Conservation (phyloP, 2,888 invertebrate genomes). For the Clitarchus hookeri region DNA sequence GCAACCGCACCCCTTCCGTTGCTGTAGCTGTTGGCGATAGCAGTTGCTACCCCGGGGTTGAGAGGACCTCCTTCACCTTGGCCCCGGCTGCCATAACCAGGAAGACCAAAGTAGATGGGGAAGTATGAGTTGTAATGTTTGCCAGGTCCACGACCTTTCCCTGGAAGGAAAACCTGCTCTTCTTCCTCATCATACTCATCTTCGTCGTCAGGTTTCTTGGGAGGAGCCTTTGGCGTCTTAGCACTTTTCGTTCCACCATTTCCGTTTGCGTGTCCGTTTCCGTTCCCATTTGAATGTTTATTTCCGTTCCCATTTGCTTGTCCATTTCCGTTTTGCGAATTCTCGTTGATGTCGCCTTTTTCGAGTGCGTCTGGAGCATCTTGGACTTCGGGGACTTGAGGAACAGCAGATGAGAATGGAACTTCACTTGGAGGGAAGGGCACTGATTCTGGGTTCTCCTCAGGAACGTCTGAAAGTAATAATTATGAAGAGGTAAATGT, state of each 20-base stretch:
- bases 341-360: not conserved
- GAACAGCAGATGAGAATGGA: not conserved
- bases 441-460: not conserved
- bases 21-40: constrained; percentile 43
- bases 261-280: constrained; percentile 15
- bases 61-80: constrained; percentile 52
- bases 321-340: not conserved
- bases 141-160: constrained; percentile 50
- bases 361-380: not conserved
- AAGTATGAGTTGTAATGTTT: constrained; percentile 65
- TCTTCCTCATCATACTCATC: constrained; percentile 52
- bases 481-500: too few relatives aligned
- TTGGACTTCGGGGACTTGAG: not conserved
- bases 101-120: constrained; percentile 64
- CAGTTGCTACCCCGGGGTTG: constrained; percentile 55
- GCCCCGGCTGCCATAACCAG: constrained; percentile 32
- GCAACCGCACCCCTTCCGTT: constrained; percentile 40
- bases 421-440: not conserved
- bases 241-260: constrained; percentile 27
- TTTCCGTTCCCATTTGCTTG: constrained; percentile 30
- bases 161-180: constrained; percentile 15
- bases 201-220: constrained; percentile 55
- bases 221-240: not conserved
- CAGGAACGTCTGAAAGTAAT: not conserved
- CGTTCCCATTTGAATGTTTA: not conserved